Evolutionary conservation across 2,888 invertebrate species (phyloP), one percentile per base, ranked within the genome.

Genomic region (Erynnis tages): DNA sequence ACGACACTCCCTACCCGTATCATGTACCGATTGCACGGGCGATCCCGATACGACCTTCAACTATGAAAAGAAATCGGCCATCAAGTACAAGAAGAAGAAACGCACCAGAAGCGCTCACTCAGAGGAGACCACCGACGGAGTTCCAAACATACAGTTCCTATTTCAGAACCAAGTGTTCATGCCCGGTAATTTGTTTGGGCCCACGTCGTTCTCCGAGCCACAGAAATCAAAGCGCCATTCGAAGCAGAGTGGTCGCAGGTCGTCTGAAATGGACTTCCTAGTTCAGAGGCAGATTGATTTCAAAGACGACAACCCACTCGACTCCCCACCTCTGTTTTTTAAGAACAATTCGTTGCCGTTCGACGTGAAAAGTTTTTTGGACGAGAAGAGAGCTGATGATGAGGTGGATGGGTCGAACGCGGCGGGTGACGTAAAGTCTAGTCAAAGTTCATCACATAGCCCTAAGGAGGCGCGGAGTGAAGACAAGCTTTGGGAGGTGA

Each of bases 131-230:
- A 64, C 69, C 55, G 79, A 76, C 43, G 72, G 71, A 1, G 67
- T 79, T 0, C 89, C 89, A 2, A 85, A 81, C 47, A 84, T 90
- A 71, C 89, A 90, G 59, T 90, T 90, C 66, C 69, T 89, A 10
- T 90, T 90, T 57, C 88, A 88, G 67, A 89, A 90, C 58, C 89
- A 90, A 62, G 86, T 90, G 13, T 89, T 90, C 56, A 84, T 90
- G 86, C 88, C 88, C 6, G 85, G 89, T 0, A 79, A 83, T 56
- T 52, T 77, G 57, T 74, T 74, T 48, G 66, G 73, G 10, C 58
- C 70, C 0, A 54, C 69, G 0, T 69, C 84, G 0, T 80, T 71
- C 54, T 74, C 85, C 1, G 86, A 86, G 54, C 78, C 85, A 6
- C 65, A 67, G 2, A 76, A 71, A 57, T 47, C 60, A 4, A 73